These are phyloP conservation scores for Barypeithes pellucidus DNA, from an alignment of 2,888 invertebrate species.

Conservation along the genomic window DNA sequence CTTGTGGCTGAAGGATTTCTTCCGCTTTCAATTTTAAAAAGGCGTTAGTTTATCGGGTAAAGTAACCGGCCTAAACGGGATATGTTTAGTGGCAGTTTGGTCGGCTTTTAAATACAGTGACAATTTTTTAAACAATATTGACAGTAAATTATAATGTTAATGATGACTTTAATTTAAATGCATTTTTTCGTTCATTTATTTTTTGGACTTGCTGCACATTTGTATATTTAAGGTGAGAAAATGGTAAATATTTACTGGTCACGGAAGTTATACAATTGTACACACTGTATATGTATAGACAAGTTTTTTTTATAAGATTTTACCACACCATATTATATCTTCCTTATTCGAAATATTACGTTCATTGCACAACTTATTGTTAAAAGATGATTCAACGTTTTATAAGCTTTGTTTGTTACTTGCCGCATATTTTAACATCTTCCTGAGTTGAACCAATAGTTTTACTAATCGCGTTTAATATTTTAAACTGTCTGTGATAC, in stretches of 20 bases:
- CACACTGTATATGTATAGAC: neutral
- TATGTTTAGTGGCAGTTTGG: neutral
- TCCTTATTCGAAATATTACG: neutral
- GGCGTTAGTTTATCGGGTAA: conserved; percentile 24
- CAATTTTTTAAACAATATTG: neutral
- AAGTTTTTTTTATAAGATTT: neutral
- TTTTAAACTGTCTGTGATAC: neutral
- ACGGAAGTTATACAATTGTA: neutral
- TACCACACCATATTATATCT: neutral
- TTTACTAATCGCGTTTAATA: conserved; percentile 10
- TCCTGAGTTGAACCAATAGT: neutral
- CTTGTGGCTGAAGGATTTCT: conserved; percentile 25
- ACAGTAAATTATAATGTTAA: neutral
- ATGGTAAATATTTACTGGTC: too few relatives aligned
- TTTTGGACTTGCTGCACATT: too few relatives aligned
- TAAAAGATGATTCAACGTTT: conserved; percentile 15
- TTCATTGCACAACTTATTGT: neutral
- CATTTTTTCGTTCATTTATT: too few relatives aligned
- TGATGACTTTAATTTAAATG: too few relatives aligned
- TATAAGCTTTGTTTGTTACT: neutral
- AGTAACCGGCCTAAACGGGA: conserved; percentile 2
- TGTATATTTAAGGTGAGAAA: too few relatives aligned
- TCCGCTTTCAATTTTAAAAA: conserved; percentile 33
- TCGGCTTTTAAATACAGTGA: neutral
- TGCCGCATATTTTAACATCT: neutral